A percentile compares a stretch with the other conserved stretches of the same genome.
phyloP scores from a whole-genome alignment of 1,140 invertebrate genomes.

The Lucilia cuprina region DNA sequence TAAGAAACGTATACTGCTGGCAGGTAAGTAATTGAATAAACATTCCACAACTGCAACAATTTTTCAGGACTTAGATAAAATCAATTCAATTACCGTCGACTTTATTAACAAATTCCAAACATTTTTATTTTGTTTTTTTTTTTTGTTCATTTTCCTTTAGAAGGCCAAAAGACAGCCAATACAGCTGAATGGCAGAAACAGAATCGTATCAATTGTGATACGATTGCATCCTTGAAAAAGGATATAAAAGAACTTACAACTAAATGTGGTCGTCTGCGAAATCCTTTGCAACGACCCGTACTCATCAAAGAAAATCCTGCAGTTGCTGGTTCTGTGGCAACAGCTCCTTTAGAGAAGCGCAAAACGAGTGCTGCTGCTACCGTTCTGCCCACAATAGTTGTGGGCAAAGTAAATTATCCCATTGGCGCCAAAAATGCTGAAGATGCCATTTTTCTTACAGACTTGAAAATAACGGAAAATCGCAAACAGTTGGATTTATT shows the following conservation, averaged over 20 bases:
- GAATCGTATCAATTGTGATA: conserved; percentile 73
- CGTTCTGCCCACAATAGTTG: conserved; percentile 48
- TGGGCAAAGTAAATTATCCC: conserved; percentile 57
- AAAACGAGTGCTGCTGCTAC: conserved; percentile 43
- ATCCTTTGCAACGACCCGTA: conserved; percentile 54
- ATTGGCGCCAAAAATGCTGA: conserved; percentile 65
- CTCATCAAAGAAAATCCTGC: conserved; percentile 49
- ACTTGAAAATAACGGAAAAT: conserved; percentile 78
- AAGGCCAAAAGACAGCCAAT: conserved; percentile 82
- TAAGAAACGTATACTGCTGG: conserved; percentile 82
- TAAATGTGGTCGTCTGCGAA: conserved; percentile 65
- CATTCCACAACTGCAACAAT: not conserved
- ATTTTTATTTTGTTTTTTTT: not conserved
- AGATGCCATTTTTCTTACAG: conserved; percentile 69
- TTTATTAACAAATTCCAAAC: conserved; percentile 3
- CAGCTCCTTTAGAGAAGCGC: conserved; percentile 30
- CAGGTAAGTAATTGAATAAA: conserved; percentile 66
- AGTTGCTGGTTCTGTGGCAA: not conserved
- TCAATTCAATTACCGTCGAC: not conserved
- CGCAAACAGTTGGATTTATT: conserved; percentile 77
- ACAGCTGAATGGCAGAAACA: conserved; percentile 80
- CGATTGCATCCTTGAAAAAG: conserved; percentile 75
- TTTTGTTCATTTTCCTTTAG: conserved; percentile 59
- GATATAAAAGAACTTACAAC: conserved; percentile 71
- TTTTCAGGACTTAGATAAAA: not conserved